Base-by-base conservation (phyloP, 2,797 vertebrate genomes). In the Orestias chungarensis region DNA sequence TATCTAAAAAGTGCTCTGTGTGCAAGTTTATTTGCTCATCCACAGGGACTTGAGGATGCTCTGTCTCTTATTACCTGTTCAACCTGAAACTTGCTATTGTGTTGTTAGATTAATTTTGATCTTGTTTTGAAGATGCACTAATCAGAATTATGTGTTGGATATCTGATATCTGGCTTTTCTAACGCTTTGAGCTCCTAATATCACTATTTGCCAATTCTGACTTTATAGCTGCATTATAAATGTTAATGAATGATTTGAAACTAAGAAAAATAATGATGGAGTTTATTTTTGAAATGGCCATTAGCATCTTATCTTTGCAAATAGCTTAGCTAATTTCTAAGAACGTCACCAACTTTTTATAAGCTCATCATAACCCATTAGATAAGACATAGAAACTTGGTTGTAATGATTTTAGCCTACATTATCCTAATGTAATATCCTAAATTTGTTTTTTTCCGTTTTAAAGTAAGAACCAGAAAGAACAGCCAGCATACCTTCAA, bases 1-100 rank as follows among this genome's bases (percentile, higher is more conserved):
- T 79, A 86, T 78, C 38, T 73, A 65, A 84, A 85, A 88, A 85
- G 74, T 27, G 18, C 70, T 42, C 70, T 66, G 27, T 71, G 71
- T 70, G 69, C 69, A 61, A 64, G 42, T 68, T 73, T 75, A 68
- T 86, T 87, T 85, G 71, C 68, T 80, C 71, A 43, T 64, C 61
- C 75, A 40, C 64, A 25, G 31, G 29, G 57, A 80, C 72, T 70
- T 73, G 76, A 75, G 59, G 68, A 70, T 27, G 66, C 76, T 68
- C 68, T 68, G 43, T 79, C 84, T 74, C 66, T 73, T 61, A 65
- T 66, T 72, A 6, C 52, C 79, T 79, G 61, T 81, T 79, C 79
- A 33, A 74, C 84, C 84, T 79, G 27, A 76, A 71, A 73, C 44
- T 73, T 66, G 14, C 20, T 17, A 15, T 29, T 68, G 72, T 12